phyloP scores from a whole-genome alignment of 2,797 vertebrate species.

The Channallabes apus region DNA sequence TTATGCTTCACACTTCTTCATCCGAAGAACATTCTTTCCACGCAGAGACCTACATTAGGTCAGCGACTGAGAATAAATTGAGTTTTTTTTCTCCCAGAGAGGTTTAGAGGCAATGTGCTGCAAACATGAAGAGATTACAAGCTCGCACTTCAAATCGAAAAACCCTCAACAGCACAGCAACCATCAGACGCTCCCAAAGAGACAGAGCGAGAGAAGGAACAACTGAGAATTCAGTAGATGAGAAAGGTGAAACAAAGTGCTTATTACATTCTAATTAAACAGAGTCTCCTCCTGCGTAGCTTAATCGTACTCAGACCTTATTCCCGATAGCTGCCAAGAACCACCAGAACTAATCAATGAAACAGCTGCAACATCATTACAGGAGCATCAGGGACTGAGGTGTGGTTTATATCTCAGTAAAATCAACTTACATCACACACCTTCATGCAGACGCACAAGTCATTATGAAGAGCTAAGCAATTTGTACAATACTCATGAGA shows the following conservation, averaged over 20 bases:
- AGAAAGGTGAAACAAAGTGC: conserved; percentile 37
- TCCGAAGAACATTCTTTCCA: background rate
- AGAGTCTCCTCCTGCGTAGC: conserved; percentile 46
- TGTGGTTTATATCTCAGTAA: conserved; percentile 55
- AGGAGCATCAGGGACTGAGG: conserved; percentile 58
- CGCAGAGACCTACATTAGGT: background rate
- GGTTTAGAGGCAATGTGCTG: conserved; percentile 1
- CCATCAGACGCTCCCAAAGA: conserved; percentile 2
- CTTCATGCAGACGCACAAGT: conserved; percentile 2
- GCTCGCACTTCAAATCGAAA: conserved; percentile 40
- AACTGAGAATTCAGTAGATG: background rate
- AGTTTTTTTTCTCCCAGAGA: background rate
- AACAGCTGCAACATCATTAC: conserved; percentile 66
- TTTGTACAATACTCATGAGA: conserved; percentile 22
- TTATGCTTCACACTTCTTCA: conserved; percentile 9
- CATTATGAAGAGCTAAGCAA: conserved; percentile 31
- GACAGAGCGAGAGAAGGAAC: background rate
- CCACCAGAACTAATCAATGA: conserved; percentile 65
- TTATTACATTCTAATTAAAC: conserved; percentile 58
- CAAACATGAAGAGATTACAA: conserved; percentile 21
- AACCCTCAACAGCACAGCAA: conserved; percentile 43
- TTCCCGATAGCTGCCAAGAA: conserved; percentile 42
- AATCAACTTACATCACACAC: conserved; percentile 56
- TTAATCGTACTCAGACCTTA: conserved; percentile 50
- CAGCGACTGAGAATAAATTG: background rate